phyloP scores from a whole-genome alignment of 1,140 invertebrate genomes.

The Brachionus paranguensis region DNA sequence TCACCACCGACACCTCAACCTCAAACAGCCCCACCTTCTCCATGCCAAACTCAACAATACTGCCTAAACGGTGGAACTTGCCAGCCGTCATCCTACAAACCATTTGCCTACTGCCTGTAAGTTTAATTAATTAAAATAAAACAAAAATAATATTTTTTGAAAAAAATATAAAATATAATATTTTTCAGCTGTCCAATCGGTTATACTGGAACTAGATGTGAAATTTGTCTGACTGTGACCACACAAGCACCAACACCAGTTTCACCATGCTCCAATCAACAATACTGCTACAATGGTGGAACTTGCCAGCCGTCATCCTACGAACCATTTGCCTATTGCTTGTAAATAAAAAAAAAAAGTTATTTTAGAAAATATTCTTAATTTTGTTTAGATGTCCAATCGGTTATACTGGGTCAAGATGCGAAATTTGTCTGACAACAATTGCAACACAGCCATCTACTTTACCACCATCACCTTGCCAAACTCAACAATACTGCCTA shows the following conservation, averaged over 20 bases:
- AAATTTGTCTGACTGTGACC: neutral
- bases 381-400: constrained; percentile 25
- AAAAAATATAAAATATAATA: neutral
- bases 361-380: neutral
- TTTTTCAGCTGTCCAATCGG: neutral
- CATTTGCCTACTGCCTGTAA: constrained; percentile 9
- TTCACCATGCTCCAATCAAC: neutral
- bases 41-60: constrained; percentile 9
- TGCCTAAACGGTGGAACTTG: constrained; percentile 16
- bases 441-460: neutral
- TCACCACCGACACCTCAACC: neutral
- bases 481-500: constrained; percentile 14
- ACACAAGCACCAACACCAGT: constrained; percentile 19
- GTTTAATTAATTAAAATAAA: neutral
- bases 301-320: neutral
- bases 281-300: constrained; percentile 20
- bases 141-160: neutral
- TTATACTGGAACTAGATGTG: constrained; percentile 13
- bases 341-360: neutral
- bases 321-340: neutral
- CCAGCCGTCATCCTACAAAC: neutral
- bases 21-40: neutral
- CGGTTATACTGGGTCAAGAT: neutral
- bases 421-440: constrained; percentile 1
- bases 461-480: neutral